Evolutionary conservation across 2,797 vertebrate genomes (phyloP), one percentile per base, ranked within the genome.

Genomic region (Jordanella pulchra): DNA sequence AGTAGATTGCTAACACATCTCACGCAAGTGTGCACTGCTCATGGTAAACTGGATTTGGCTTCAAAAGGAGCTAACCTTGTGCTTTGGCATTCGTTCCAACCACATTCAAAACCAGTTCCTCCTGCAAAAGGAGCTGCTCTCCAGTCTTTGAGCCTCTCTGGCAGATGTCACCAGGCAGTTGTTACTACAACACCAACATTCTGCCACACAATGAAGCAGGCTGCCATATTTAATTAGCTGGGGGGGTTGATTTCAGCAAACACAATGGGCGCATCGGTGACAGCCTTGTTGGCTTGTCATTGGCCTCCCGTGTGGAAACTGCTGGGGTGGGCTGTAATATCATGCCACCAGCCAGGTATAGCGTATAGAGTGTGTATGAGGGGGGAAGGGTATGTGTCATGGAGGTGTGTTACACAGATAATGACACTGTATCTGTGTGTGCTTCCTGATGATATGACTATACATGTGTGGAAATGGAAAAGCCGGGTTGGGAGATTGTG

Each of bases 201-300:
- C 60, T 42, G 32, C 12, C 14, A 14, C 35, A 63, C 60, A 42
- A 12, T n/a, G 60, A 63, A 63, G 21, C 82, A 75, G 71, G 45
- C 67, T 0, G 73, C 69, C 77, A 84, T 87, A 73, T 76, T 88
- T 79, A 88, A 90, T 89, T 64, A 84, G 80, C 82, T 79, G 65
- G n/a, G 63, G 68, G 53, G 7, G 32, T 81, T 70, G 78, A 87
- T 83, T 88, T 85, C 86, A 84, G 85, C 84, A 71, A 83, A 82
- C 77, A 89, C 79, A 89, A 88, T 87, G 77, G 79, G 65, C 69
- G 72, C 76, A 78, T 84, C 75, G 79, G 72, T 69, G 82, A 79
- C 75, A 66, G 85, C 69, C 75, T 67, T 66, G 32, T 63, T 42
- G 35, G 35, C 60, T 63, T 42, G 35, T 42, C 60, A 39, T 63